These are phyloP conservation scores for Eleutherodactylus coqui DNA, from an alignment of 2,797 vertebrate species.

Conservation along the genomic window DNA sequence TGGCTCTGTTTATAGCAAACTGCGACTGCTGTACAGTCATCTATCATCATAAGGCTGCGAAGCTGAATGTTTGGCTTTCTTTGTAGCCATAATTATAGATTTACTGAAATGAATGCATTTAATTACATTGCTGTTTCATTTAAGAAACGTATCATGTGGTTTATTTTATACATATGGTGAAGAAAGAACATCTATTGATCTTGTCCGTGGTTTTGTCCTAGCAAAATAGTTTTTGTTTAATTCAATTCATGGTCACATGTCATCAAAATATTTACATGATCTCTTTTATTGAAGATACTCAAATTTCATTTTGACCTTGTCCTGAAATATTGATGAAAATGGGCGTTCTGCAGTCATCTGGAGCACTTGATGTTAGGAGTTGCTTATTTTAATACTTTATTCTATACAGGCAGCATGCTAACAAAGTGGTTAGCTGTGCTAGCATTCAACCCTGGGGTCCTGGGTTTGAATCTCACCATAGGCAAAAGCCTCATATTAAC, in stretches of 20 bases:
- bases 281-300: neutral
- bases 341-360: neutral
- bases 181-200: constrained; percentile 28
- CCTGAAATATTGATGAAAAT: neutral
- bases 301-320: neutral
- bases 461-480: too few species aligned
- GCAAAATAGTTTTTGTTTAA: neutral
- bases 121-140: constrained; percentile 30
- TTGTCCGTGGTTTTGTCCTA: constrained; percentile 15
- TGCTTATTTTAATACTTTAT: neutral
- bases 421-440: neutral
- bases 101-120: constrained; percentile 20
- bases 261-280: neutral
- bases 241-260: constrained; percentile 28
- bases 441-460: too few species aligned
- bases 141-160: constrained; percentile 28
- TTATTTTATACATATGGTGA: neutral
- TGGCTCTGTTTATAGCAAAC: neutral
- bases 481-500: too few species aligned
- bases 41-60: constrained; percentile 9
- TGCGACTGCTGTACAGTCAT: neutral
- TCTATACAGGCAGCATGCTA: neutral
- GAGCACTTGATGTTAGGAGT: neutral
- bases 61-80: constrained; percentile 24
- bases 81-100: constrained; percentile 29